phyloP scores from a whole-genome alignment of 2,113 vertebrate genomes.

The Aythya baeri region DNA sequence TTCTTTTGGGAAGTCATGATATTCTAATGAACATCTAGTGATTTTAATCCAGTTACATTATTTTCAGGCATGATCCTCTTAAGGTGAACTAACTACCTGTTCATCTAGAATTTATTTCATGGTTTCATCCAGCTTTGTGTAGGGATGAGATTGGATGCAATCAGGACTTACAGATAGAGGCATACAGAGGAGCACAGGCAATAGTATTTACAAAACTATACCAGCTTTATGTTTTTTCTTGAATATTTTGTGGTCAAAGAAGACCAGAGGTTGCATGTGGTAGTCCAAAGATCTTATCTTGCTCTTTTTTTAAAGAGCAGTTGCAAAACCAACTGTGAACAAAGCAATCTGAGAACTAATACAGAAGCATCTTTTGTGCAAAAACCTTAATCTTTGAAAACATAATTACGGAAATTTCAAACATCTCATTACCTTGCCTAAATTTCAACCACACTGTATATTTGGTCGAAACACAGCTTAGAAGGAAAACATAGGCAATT shows the following conservation, averaged over 20 bases:
- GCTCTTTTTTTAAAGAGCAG: not conserved
- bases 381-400: not conserved
- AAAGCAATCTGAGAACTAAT: not conserved
- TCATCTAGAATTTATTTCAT: not conserved
- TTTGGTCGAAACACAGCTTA: not conserved
- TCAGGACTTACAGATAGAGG: not conserved
- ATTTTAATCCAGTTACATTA: not conserved
- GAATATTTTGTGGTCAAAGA: not conserved
- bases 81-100: not conserved
- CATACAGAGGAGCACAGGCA: rapidly evolving
- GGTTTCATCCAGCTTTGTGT: not conserved
- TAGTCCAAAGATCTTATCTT: not conserved
- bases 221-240: not conserved
- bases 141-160: not conserved
- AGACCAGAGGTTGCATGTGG: not conserved
- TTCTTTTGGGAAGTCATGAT: not conserved
- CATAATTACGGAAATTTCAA: not conserved
- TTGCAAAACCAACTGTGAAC: not conserved
- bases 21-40: not conserved
- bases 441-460: not conserved
- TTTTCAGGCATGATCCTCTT: not conserved
- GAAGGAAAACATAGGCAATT: not conserved
- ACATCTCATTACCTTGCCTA: not conserved
- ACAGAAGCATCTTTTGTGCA: not conserved
- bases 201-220: not conserved